phyloP scores from a whole-genome alignment of 2,888 invertebrate species.

The Abrostola tripartita region DNA sequence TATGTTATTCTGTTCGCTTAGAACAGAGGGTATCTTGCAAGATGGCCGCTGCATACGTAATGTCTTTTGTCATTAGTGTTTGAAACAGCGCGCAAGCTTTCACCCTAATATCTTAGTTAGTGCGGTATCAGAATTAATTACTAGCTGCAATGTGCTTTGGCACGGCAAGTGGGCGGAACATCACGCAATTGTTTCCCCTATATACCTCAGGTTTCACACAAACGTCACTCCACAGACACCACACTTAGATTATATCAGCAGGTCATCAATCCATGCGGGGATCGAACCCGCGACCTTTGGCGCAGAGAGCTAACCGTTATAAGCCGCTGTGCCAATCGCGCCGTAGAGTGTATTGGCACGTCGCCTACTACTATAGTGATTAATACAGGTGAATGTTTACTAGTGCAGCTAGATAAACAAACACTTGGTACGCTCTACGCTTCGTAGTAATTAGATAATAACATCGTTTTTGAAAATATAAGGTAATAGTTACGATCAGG shows the following conservation, averaged over 20 bases:
- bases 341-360: background rate
- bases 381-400: constrained; percentile 10
- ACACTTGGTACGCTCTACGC: constrained; percentile 4
- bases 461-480: background rate
- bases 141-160: too few species aligned
- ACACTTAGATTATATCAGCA: background rate
- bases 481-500: background rate
- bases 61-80: too few species aligned
- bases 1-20: too few species aligned
- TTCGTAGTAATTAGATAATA: background rate
- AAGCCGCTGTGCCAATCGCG: constrained; percentile 1
- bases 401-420: constrained; percentile 15
- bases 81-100: too few species aligned
- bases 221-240: background rate
- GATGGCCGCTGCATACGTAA: too few species aligned
- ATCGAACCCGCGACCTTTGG: constrained; percentile 8
- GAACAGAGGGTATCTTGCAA: too few species aligned
- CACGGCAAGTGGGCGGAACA: background rate
- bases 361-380: constrained; percentile 8
- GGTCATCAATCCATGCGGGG: background rate
- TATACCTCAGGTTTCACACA: too few species aligned
- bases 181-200: background rate
- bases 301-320: background rate
- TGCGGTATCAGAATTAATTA: too few species aligned
- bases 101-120: too few species aligned